Evolutionary conservation across 2,888 invertebrate genomes (phyloP).

Genomic region (Drosophila helvetica): DNA sequence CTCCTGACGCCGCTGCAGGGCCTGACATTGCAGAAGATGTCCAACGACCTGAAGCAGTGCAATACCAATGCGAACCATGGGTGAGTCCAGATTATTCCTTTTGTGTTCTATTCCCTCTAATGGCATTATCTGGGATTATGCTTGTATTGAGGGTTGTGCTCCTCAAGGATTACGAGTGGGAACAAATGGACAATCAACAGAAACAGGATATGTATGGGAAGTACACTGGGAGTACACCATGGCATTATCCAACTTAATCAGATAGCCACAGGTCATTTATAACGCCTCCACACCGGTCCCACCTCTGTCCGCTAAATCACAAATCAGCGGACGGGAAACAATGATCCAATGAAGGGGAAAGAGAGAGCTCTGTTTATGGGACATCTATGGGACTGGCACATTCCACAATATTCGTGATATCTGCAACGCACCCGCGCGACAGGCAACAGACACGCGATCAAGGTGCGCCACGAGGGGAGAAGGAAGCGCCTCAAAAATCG

Average conservation of each 20-base stretch:
- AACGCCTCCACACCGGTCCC: not conserved
- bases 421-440: conserved; percentile 26
- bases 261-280: conserved; percentile 4
- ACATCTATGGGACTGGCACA: conserved; percentile 9
- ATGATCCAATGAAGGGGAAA: not conserved
- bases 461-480: conserved; percentile 17
- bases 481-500: conserved; percentile 31
- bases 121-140: conserved; percentile 58
- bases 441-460: conserved; percentile 9
- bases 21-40: conserved; percentile 51
- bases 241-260: too few species aligned
- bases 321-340: conserved; percentile 17
- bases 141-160: not conserved
- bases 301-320: not conserved
- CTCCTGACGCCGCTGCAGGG: conserved; percentile 62
- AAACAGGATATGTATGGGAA: too few species aligned
- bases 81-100: conserved; percentile 46
- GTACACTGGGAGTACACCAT: too few species aligned
- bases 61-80: conserved; percentile 49
- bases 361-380: conserved; percentile 28
- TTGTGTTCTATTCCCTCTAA: conserved; percentile 34
- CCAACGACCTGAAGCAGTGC: conserved; percentile 61
- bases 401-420: not conserved
- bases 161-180: conserved; percentile 1
- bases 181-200: conserved; percentile 4